These are phyloP conservation scores for Heterodera filipjevi DNA, from an alignment of 2,888 invertebrate species.

Conservation along the genomic window DNA sequence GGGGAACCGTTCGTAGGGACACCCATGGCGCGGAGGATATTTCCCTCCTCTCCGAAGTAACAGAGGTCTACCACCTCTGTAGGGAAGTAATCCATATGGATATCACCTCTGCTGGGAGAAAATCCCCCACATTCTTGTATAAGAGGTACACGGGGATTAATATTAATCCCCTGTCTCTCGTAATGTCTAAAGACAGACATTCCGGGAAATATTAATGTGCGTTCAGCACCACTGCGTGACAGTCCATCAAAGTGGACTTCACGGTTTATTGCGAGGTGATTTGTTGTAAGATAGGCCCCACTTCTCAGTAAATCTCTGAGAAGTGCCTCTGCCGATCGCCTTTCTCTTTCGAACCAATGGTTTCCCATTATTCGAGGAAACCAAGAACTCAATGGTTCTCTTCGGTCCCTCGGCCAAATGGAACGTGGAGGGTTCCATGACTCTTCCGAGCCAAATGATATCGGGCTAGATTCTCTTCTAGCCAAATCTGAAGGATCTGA, in stretches of 20 bases:
- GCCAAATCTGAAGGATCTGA: no score
- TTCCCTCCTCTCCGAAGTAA: neutral
- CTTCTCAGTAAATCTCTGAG: neutral
- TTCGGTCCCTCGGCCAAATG: no score
- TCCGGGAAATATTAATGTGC: neutral
- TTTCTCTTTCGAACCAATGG: neutral
- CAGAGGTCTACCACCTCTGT: neutral
- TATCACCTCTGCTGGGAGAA: neutral
- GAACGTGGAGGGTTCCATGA: no score
- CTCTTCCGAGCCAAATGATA: no score
- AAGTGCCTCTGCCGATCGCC: neutral
- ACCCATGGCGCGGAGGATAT: neutral
- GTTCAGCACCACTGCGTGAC: neutral
- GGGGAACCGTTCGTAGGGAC: neutral
- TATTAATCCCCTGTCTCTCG: neutral
- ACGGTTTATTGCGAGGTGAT: neutral
- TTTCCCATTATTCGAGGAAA: neutral
- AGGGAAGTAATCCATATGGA: neutral
- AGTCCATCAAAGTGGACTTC: neutral
- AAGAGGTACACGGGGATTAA: neutral
- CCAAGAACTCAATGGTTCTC: neutral
- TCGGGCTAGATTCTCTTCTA: no score
- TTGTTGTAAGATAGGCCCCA: neutral
- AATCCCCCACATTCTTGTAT: neutral
- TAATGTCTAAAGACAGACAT: neutral